phyloP scores from a whole-genome alignment of 2,797 vertebrate genomes.

The Xiphophorus birchmanni region DNA sequence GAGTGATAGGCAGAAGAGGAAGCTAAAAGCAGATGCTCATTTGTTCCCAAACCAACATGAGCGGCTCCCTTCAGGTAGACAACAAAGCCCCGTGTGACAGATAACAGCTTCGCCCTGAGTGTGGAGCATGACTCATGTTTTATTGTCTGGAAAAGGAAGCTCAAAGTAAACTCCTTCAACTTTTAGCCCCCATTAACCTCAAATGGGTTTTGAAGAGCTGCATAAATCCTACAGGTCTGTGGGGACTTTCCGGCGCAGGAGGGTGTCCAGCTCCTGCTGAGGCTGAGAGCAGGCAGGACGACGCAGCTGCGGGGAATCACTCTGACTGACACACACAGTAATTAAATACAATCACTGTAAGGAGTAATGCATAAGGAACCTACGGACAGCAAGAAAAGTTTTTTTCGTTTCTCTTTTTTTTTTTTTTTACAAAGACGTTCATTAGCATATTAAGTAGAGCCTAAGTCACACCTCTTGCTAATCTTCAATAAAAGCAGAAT shows the following conservation, averaged over 20 bases:
- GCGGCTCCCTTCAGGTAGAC: constrained; percentile 1
- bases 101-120: not conserved
- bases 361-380: constrained; percentile 32
- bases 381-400: constrained; percentile 29
- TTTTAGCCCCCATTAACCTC: constrained; percentile 53
- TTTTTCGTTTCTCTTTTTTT: not conserved
- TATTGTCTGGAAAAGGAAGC: constrained; percentile 37
- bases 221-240: constrained; percentile 49
- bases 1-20: not conserved
- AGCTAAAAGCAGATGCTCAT: not conserved
- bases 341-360: constrained; percentile 60
- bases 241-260: constrained; percentile 23
- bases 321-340: constrained; percentile 53
- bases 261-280: constrained; percentile 24
- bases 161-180: constrained; percentile 15
- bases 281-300: constrained; percentile 23
- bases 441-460: constrained; percentile 41
- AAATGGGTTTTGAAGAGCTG: constrained; percentile 16
- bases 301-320: constrained; percentile 15
- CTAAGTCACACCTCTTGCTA: constrained; percentile 20
- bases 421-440: constrained; percentile 3
- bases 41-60: not conserved
- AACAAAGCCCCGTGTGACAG: constrained; percentile 5
- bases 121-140: constrained; percentile 35
- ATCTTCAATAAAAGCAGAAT: constrained; percentile 6